Evolutionary conservation across 2,797 vertebrate genomes (phyloP).

Genomic region (Fistularia tabacaria): DNA sequence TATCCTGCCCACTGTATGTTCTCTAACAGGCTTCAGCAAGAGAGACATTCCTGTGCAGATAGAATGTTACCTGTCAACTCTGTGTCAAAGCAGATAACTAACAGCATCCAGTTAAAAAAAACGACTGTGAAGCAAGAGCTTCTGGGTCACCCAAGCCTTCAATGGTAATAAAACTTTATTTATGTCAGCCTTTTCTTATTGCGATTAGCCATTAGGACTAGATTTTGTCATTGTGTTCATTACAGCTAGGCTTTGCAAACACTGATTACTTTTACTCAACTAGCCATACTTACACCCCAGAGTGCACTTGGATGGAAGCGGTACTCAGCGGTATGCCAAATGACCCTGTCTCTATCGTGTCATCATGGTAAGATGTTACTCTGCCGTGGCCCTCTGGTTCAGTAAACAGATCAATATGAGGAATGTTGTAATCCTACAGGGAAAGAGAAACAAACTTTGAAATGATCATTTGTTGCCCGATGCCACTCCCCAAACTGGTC

Average conservation of each 20-base stretch:
- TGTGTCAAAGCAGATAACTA: constrained; percentile 9
- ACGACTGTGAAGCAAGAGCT: neutral
- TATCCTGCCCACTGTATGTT: constrained; percentile 1
- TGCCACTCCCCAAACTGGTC: constrained; percentile 8
- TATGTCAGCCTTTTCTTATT: neutral
- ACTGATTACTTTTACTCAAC: neutral
- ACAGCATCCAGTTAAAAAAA: constrained; percentile 1
- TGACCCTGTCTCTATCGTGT: constrained; percentile 81
- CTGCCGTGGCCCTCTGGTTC: constrained; percentile 84
- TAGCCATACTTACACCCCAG: constrained; percentile 84
- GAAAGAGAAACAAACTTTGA: constrained; percentile 19
- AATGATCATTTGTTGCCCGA: constrained; percentile 5
- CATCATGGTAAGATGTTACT: constrained; percentile 82
- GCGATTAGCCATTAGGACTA: too few species aligned
- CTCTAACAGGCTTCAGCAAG: constrained; percentile 57
- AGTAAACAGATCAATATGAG: constrained; percentile 88
- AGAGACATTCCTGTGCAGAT: constrained; percentile 53
- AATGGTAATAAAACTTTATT: too few species aligned
- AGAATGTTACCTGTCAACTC: constrained; percentile 2
- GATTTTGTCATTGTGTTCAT: too few species aligned
- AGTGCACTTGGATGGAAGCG: constrained; percentile 88
- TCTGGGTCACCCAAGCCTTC: too few species aligned
- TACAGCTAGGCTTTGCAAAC: too few species aligned
- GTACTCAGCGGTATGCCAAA: constrained; percentile 83
- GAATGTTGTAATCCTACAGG: constrained; percentile 87